A percentile compares a stretch with the other conserved stretches of the same genome.
Evolutionary conservation across 2,888 invertebrate genomes (phyloP).

Genomic region (Epicampocera succincta): DNA sequence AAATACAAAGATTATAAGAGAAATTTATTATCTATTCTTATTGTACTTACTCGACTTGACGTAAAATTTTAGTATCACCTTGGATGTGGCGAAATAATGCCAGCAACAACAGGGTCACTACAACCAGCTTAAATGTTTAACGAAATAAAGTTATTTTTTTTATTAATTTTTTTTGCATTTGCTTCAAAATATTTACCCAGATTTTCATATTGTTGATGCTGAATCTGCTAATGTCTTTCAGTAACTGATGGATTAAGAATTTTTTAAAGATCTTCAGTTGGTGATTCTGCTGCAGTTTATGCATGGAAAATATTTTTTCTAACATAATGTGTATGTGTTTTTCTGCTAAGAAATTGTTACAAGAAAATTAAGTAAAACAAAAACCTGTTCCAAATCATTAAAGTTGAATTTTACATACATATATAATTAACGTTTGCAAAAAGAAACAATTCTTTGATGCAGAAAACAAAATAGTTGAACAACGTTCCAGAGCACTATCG

Average conservation of each 20-base stretch:
- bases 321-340: too few relatives aligned
- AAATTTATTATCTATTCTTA: neutral
- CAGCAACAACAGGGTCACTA: neutral
- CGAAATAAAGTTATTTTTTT: neutral
- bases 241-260: slow-evolving; percentile 25
- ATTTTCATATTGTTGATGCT: slow-evolving; percentile 31
- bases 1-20: neutral
- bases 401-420: too few relatives aligned
- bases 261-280: neutral
- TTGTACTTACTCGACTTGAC: slow-evolving; percentile 37
- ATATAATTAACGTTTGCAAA: too few relatives aligned
- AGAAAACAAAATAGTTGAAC: too few relatives aligned
- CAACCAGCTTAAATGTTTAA: slow-evolving; percentile 13
- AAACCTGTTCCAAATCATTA: too few relatives aligned
- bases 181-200: slow-evolving; percentile 29
- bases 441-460: too few relatives aligned
- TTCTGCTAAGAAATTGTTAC: too few relatives aligned
- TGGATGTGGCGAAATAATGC: neutral
- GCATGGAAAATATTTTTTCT: too few relatives aligned
- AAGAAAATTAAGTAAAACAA: too few relatives aligned
- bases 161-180: neutral
- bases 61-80: slow-evolving; percentile 45
- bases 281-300: too few relatives aligned
- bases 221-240: slow-evolving; percentile 1
- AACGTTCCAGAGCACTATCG: too few relatives aligned